Evolutionary conservation across 2,113 vertebrate genomes (phyloP), one percentile per base, ranked within the genome.

Genomic region (Paradisaea rubra): DNA sequence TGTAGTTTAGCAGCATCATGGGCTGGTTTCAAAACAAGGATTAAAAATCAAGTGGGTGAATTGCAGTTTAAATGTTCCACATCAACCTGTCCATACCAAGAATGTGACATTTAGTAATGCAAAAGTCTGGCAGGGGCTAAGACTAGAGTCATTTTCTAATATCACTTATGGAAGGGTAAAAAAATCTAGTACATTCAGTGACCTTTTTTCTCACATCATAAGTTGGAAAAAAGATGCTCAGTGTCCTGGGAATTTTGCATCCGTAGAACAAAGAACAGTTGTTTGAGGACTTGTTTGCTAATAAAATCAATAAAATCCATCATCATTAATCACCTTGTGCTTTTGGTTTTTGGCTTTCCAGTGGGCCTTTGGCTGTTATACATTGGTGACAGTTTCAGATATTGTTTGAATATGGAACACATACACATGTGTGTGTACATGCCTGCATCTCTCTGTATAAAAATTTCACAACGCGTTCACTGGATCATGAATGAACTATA

Each of bases 211-310:
- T 94, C 42, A 81, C 37, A 53, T 45, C 57, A 41, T 88, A 90
- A 87, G 52, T 50, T 82, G 73, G 53, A 63, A 92, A 85, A 86
- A 78, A 57, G 59, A 74, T 71, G 12, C 13, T 88, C 74, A 68
- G 12, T 39, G 22, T 31, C 31, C 42, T 64, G 39, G 68, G 47
- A 93, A 74, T 86, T 92, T 95, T 87, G 45, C n/a, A 50, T 87
- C 25, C 11, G 9, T 25, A 73, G 78, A 91, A 95, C 7, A 96
- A 88, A 81, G 53, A 91, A 63, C 37, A 88, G 27, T 76, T 94
- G 35, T 94, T 93, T 93, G 52, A 80, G 42, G 59, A 65, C 50
- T 85, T 82, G 13, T 83, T 96, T 97, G 54, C 25, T 88, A 89
- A 91, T 86, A 66, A 69, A 89, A 96, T 94, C 49, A 41, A 79